Percentiles rank a stretch among this genome's conserved stretches.
These are phyloP conservation scores for Erpornis zantholeuca DNA, from an alignment of 2,113 vertebrate species.

Conservation along the genomic window DNA sequence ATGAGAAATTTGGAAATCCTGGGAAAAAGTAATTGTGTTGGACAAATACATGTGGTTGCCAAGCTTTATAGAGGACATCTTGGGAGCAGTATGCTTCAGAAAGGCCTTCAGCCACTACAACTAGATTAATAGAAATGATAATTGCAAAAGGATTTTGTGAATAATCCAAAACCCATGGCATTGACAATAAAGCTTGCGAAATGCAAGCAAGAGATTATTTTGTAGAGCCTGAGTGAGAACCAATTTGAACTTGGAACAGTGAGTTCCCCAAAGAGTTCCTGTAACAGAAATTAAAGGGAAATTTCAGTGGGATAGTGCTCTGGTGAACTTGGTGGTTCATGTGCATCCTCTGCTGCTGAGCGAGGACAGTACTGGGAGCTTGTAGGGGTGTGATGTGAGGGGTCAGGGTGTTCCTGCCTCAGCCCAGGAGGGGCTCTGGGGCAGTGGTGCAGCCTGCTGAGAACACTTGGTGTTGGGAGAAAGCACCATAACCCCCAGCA, in stretches of 20 bases:
- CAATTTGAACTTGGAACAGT: neutral
- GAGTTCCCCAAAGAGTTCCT: neutral
- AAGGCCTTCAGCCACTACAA: neutral
- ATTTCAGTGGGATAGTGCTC: neutral
- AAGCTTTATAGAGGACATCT: neutral
- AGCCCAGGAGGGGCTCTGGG: neutral
- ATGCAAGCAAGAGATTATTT: neutral
- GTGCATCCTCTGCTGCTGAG: neutral
- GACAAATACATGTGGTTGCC: neutral
- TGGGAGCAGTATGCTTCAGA: neutral
- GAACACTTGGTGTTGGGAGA: too few species aligned
- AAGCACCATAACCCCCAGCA: neutral
- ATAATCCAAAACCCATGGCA: neutral
- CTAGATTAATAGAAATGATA: neutral
- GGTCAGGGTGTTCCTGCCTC: neutral
- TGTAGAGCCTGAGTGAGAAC: neutral
- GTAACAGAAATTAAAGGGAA: neutral
- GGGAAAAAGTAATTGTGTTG: neutral
- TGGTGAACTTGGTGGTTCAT: neutral
- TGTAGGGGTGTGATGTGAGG: too few species aligned
- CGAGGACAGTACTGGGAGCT: neutral
- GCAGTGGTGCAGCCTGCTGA: neutral
- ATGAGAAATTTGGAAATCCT: neutral
- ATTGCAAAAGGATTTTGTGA: neutral
- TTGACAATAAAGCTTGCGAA: neutral